phyloP scores from a whole-genome alignment of 2,888 invertebrate species.

The Unio pictorum region DNA sequence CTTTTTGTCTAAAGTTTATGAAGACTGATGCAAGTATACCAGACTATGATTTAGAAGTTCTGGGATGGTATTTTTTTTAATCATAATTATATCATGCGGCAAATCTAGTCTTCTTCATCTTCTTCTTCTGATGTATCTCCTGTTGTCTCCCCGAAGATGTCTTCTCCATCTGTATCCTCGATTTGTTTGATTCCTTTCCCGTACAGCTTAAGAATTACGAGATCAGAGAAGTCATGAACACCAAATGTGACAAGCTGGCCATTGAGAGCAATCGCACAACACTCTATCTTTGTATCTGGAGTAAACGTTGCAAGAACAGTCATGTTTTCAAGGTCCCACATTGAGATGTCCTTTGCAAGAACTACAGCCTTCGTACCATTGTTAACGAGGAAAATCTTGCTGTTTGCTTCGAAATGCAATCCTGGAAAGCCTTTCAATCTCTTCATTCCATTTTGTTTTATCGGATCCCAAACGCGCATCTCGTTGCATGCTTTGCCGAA shows the following conservation, averaged over 20 bases:
- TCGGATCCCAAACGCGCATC: slow-evolving; percentile 66
- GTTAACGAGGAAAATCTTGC: slow-evolving; percentile 61
- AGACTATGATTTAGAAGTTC: too few relatives aligned
- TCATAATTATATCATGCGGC: too few relatives aligned
- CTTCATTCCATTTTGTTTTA: slow-evolving; percentile 39
- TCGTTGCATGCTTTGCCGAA: slow-evolving; percentile 64
- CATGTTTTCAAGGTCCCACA: slow-evolving; percentile 66
- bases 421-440: slow-evolving; percentile 58
- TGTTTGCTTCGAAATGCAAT: slow-evolving; percentile 53
- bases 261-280: slow-evolving; percentile 55
- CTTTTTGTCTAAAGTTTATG: too few relatives aligned
- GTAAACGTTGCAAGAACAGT: slow-evolving; percentile 62
- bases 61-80: too few relatives aligned
- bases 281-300: slow-evolving; percentile 64
- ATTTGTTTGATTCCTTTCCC: slow-evolving; percentile 35
- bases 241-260: slow-evolving; percentile 63
- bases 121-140: slow-evolving; percentile 56
- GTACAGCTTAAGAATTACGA: slow-evolving; percentile 53
- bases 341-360: slow-evolving; percentile 65
- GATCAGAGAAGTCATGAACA: slow-evolving; percentile 59
- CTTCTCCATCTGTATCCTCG: slow-evolving; percentile 42
- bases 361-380: slow-evolving; percentile 58
- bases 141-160: slow-evolving; percentile 56
- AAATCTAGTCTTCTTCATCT: slow-evolving; percentile 24
- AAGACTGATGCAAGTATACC: too few relatives aligned